Evolutionary conservation across 2,113 vertebrate species (phyloP).

Genomic region (Pteruthius melanotis): DNA sequence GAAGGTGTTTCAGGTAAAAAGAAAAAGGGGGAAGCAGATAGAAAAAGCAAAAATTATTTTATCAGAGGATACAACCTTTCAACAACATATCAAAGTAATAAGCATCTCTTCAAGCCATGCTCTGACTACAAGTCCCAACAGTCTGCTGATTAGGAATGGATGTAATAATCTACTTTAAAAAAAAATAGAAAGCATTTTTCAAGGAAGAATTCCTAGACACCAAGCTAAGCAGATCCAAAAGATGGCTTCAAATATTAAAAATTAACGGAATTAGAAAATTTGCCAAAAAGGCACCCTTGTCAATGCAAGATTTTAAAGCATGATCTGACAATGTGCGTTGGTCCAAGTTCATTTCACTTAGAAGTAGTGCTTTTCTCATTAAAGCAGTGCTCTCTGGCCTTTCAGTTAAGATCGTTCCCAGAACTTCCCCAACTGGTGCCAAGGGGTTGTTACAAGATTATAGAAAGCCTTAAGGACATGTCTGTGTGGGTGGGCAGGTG

Average conservation of each 20-base stretch:
- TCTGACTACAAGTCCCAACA: background rate
- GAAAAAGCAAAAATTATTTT: background rate
- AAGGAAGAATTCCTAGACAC: background rate
- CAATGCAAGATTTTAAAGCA: background rate
- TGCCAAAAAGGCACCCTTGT: background rate
- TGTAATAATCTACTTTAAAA: background rate
- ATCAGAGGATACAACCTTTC: background rate
- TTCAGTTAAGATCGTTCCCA: slow-evolving; percentile 21
- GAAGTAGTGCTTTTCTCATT: background rate
- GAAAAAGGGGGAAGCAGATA: background rate
- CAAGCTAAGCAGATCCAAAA: background rate
- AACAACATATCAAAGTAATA: background rate
- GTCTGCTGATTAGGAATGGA: background rate
- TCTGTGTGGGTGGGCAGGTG: background rate
- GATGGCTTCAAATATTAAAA: background rate
- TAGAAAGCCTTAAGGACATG: slow-evolving; percentile 1
- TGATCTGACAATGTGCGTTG: background rate
- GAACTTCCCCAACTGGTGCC: slow-evolving; percentile 28
- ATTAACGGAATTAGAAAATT: background rate
- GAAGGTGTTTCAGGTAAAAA: background rate
- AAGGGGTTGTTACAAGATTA: background rate
- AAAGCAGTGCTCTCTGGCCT: background rate
- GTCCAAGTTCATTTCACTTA: background rate
- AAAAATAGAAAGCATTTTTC: background rate
- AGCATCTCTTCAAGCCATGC: background rate